Conservation (phyloP, 23 tunicate species). For the Trididemnum nubilum region DNA sequence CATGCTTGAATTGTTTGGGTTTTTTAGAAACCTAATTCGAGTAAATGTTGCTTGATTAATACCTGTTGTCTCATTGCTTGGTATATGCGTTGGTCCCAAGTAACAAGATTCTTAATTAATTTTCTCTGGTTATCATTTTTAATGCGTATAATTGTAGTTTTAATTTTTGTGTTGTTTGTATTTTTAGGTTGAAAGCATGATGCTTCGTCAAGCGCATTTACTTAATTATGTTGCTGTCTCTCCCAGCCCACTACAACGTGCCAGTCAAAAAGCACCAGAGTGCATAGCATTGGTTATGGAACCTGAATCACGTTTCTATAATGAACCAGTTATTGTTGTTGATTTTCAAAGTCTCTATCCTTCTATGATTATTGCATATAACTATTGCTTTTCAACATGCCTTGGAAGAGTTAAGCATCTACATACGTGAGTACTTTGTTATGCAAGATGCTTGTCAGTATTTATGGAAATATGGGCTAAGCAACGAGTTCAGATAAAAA, state of each 20-base stretch:
- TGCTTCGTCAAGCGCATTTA: conserved; percentile 62
- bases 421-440: conserved; percentile 42
- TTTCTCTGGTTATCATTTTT: too few relatives aligned
- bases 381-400: conserved; percentile 88
- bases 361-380: conserved; percentile 85
- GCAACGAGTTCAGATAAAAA: too few relatives aligned
- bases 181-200: conserved; percentile 91
- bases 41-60: too few relatives aligned
- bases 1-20: too few relatives aligned
- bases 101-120: too few relatives aligned
- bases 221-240: conserved; percentile 75
- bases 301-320: conserved; percentile 82
- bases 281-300: conserved; percentile 83
- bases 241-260: conserved; percentile 71
- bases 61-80: too few relatives aligned
- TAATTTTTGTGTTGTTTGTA: too few relatives aligned
- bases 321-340: conserved; percentile 78
- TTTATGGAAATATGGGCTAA: too few relatives aligned
- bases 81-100: too few relatives aligned
- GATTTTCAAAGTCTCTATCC: conserved; percentile 97
- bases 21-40: too few relatives aligned
- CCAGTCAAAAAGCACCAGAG: conserved; percentile 81
- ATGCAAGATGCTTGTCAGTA: too few relatives aligned
- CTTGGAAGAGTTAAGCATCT: conserved; percentile 76
- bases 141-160: too few relatives aligned